Conservation (phyloP, 1,140 invertebrate genomes). For the Ganaspis sp. region DNA sequence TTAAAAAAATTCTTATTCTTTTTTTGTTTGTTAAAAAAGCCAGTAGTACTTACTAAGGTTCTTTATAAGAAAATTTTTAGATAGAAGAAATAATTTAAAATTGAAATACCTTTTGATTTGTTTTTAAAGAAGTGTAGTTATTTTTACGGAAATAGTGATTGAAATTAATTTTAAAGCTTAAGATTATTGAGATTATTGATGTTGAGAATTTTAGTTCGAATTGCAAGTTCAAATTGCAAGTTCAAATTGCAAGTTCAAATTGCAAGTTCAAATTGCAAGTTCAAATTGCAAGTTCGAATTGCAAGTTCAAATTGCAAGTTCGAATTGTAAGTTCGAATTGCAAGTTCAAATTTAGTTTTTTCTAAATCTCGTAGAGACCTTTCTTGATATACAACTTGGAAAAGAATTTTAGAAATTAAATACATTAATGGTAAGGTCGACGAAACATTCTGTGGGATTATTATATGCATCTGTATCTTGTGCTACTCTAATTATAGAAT, state of each 20-base stretch:
- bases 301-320: not conserved
- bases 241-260: too few relatives aligned
- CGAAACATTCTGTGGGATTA: slow-evolving; percentile 32
- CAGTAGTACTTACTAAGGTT: slow-evolving; percentile 8
- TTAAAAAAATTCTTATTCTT: too few relatives aligned
- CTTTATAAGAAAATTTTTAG: not conserved
- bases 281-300: too few relatives aligned
- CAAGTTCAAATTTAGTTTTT: not conserved
- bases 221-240: too few relatives aligned
- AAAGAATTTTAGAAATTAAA: slow-evolving; percentile 16
- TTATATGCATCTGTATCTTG: slow-evolving; percentile 45
- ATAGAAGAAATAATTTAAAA: too few relatives aligned
- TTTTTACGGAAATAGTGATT: too few relatives aligned
- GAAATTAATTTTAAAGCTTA: too few relatives aligned
- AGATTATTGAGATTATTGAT: too few relatives aligned
- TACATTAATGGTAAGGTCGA: not conserved
- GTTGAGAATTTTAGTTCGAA: too few relatives aligned
- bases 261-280: too few relatives aligned
- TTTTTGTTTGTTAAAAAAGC: not conserved
- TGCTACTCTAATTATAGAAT: slow-evolving; percentile 47
- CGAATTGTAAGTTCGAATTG: not conserved
- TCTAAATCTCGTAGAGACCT: slow-evolving; percentile 7
- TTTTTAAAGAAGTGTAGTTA: too few relatives aligned
- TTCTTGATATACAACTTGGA: slow-evolving; percentile 2
- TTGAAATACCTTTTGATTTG: too few relatives aligned